Evolutionary conservation across 2,797 vertebrate species (phyloP), one percentile per base, ranked within the genome.

Genomic region (Rhabdophis nuchalis): DNA sequence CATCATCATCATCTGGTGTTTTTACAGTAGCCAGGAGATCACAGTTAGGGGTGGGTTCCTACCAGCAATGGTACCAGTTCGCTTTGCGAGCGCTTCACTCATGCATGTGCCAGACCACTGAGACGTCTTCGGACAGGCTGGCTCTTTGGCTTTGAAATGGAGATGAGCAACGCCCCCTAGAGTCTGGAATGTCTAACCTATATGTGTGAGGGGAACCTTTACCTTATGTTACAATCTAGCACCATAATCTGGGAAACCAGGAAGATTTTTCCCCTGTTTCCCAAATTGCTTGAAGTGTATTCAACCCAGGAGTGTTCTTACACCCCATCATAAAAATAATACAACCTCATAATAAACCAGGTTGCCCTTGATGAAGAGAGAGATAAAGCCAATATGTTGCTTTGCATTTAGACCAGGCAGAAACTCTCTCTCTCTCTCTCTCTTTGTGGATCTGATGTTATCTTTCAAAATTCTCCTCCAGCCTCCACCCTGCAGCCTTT

Each of bases 381-480:
- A 16, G 20, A 50, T n/a, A 25, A 32, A 36, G 54, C 36, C 3
- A 5, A 29, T 41, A 58, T 29, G 57, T 88, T 54, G 57, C 41
- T 52, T 87, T 86, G 68, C 92, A 54, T 20, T 20, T 89, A 27
- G 29, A 18, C 11, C 23, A 3, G 52, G 57, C 52, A 86, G 0
- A 0, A 92, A 27, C 13, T 16, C 61, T 94, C 94, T 90, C 57
- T 53, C 4, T 50, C 87, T 8, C n/a, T n/a, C n/a, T n/a, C n/a
- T n/a, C n/a, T n/a, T n/a, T 18, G 18, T 16, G 91, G 91, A 91
- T 89, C 86, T 89, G 61, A 88, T 90, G 91, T 92, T 95, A 52
- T 54, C 91, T 89, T 89, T 32, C 92, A 92, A 92, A 68, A 72
- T 54, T 93, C 82, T 85, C 88, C 5, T 87, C 85, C 54, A 41